Percentiles rank a stretch among this genome's conserved stretches.
Evolutionary conservation across 2,888 invertebrate genomes (phyloP).

Genomic region (Andrena trimmerana): DNA sequence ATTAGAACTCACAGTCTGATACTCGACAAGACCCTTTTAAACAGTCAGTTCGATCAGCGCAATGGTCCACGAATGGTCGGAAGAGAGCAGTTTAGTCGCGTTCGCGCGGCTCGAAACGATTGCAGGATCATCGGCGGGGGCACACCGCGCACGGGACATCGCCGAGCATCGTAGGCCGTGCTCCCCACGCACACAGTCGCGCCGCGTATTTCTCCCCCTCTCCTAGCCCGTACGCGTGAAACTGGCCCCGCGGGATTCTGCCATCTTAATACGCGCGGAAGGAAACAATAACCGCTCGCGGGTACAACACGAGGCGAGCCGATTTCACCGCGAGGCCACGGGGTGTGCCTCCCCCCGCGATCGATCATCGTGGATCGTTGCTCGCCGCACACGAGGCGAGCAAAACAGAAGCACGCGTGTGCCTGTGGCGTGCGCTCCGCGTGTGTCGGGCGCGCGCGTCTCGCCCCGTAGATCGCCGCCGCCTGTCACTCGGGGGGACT

Average conservation of each 20-base stretch:
- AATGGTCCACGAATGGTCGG: background rate
- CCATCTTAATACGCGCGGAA: constrained; percentile 24
- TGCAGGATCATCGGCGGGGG: background rate
- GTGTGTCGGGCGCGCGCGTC: constrained; percentile 17
- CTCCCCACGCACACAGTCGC: too few species aligned
- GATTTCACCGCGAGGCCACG: background rate
- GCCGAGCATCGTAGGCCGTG: background rate
- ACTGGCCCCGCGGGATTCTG: background rate
- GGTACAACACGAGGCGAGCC: background rate
- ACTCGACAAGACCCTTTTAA: background rate
- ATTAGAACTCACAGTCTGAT: background rate
- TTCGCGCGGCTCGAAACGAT: constrained; percentile 12
- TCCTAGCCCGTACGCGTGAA: background rate
- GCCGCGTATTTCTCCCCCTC: background rate
- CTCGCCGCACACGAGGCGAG: constrained; percentile 12
- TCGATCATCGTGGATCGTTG: constrained; percentile 46
- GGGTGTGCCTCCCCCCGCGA: constrained; percentile 30
- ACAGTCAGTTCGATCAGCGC: background rate
- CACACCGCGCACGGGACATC: too few species aligned
- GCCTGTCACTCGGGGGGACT: too few species aligned
- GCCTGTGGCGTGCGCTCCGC: constrained; percentile 26
- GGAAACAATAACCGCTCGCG: constrained; percentile 2
- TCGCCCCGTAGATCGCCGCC: background rate
- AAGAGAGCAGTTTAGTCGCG: background rate
- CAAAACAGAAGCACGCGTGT: constrained; percentile 52